phyloP scores from a whole-genome alignment of 2,888 invertebrate genomes.

The Melolontha melolontha region DNA sequence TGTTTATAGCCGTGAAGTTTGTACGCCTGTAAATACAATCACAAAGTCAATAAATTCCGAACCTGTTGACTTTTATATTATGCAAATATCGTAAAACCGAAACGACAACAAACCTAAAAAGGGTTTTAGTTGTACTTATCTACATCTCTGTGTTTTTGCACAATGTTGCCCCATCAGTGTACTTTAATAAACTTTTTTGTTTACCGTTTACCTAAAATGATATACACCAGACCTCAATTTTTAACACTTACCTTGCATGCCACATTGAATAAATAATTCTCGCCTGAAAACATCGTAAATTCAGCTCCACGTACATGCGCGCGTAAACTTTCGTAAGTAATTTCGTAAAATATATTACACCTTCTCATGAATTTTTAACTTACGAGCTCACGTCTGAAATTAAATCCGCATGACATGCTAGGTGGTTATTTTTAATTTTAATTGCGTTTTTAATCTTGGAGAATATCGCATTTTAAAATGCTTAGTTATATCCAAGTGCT shows the following conservation, averaged over 20 bases:
- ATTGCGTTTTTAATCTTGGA: not conserved
- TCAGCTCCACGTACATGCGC: slow-evolving; percentile 4
- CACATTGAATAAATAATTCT: slow-evolving; percentile 26
- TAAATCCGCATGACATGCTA: slow-evolving; percentile 1
- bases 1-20: too few relatives aligned
- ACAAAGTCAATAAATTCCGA: too few relatives aligned
- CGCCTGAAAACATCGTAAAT: slow-evolving; percentile 17
- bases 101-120: too few relatives aligned
- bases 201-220: slow-evolving; percentile 2
- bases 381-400: not conserved
- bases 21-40: too few relatives aligned
- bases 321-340: slow-evolving; percentile 21
- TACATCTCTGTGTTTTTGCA: not conserved
- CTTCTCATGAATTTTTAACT: slow-evolving; percentile 19
- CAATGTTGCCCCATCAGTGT: not conserved
- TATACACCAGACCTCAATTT: slow-evolving; percentile 26
- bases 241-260: slow-evolving; percentile 29
- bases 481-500: too few relatives aligned
- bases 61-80: too few relatives aligned
- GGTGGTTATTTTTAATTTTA: slow-evolving; percentile 15
- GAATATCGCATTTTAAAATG: slow-evolving; percentile 4
- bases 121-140: not conserved
- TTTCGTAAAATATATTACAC: slow-evolving; percentile 15
- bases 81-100: too few relatives aligned
- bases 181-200: not conserved